Base-by-base conservation (phyloP, 2,113 vertebrate species). In the Phaethon lepturus region DNA sequence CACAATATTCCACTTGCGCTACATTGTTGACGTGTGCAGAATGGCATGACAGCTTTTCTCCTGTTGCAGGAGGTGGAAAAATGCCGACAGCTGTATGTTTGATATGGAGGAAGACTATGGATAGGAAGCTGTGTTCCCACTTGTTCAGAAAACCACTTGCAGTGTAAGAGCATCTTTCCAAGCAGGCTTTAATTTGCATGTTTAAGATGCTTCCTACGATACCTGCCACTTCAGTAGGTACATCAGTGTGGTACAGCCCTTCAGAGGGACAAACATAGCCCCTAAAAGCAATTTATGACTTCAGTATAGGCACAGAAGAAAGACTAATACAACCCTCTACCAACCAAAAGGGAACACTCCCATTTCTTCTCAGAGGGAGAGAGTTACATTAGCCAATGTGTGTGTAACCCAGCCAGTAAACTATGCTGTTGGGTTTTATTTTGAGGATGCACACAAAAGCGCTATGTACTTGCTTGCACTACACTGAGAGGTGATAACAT, bases 401-500 rank as follows among this genome's bases (percentile, higher is more conserved):
- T 5, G 6, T n/a, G 17, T 20, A 64, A 83, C 53, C 17, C 38
- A 75, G 50, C 23, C 82, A 66, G 67, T 2, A 80, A 64, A 66
- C 0, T 1, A 9, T 0, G 3, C 1, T 38, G 11, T 0, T 81
- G 45, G n/a, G 0, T 13, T 78, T 78, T 44, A 38, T 85, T 89
- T 17, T 64, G 73, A 77, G 53, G 52, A 68, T 8, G 7, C 31
- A 47, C 1, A 4, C 18, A 35, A 4, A 47, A 55, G 20, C 10
- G 13, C 35, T 13, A 1, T 1, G 1, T 3, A 44, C n/a, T 64
- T 58, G 26, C 26, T 68, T 60, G 7, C 24, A 20, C 25, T 40
- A 3, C n/a, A 26, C 33, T 29, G 73, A 86, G 25, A 73, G 23
- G 33, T 31, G 67, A 62, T 42, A 95, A 88, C 78, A 85, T 58